These are phyloP conservation scores for Python bivittatus DNA, from an alignment of 2,113 vertebrate genomes.

Conservation along the genomic window DNA sequence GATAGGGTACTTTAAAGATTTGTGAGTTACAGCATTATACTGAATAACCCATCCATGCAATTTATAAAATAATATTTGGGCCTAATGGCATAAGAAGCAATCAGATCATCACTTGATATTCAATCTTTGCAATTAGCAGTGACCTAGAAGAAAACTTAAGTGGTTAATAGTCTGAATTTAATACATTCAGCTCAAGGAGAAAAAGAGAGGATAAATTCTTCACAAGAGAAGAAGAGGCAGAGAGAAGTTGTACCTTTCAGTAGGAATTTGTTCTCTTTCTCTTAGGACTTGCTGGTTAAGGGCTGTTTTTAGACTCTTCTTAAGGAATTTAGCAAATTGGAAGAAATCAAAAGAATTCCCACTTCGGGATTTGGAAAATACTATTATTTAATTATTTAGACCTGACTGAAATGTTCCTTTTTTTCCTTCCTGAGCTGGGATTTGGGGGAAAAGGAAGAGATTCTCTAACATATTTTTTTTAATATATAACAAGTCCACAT, in stretches of 20 bases:
- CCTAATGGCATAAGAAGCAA: background rate
- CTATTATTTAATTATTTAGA: background rate
- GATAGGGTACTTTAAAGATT: background rate
- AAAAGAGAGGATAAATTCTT: background rate
- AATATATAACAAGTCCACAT: background rate
- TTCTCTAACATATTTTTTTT: background rate
- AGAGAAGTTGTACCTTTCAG: background rate
- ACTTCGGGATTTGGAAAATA: background rate
- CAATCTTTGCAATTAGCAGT: background rate
- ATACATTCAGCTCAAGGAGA: background rate
- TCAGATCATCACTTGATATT: background rate
- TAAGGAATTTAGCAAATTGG: background rate
- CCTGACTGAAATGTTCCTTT: background rate
- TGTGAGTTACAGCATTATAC: background rate
- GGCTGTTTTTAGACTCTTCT: background rate
- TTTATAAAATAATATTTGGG: background rate
- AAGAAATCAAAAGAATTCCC: background rate
- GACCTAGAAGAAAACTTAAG: background rate
- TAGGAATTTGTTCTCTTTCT: background rate
- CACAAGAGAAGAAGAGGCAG: background rate
- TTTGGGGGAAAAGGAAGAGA: background rate
- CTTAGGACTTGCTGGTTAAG: too few species aligned
- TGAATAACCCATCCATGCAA: background rate
- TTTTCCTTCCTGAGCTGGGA: background rate
- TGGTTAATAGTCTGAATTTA: background rate